These are phyloP conservation scores for Heterohyrax brucei DNA, from an alignment of 2,797 vertebrate species.

Conservation along the genomic window DNA sequence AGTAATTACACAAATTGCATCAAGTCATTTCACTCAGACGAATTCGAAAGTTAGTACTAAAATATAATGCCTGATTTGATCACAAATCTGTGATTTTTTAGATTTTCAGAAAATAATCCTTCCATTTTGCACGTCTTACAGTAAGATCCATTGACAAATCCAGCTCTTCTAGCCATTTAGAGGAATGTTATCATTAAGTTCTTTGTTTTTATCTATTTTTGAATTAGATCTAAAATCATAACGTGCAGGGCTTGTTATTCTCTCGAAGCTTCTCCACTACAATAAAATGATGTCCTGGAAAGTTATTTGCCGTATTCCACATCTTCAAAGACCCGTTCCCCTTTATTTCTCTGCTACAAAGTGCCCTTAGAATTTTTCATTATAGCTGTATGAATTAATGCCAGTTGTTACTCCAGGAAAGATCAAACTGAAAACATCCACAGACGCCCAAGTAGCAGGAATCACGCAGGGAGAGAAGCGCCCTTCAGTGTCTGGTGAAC, in stretches of 20 bases:
- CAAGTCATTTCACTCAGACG: conserved; percentile 39
- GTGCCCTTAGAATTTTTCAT: conserved; percentile 62
- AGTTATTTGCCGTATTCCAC: neutral
- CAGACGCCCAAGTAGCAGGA: conserved; percentile 13
- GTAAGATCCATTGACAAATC: conserved; percentile 28
- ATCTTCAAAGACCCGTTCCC: conserved; percentile 53
- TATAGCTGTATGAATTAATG: conserved; percentile 33
- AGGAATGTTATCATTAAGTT: conserved; percentile 6
- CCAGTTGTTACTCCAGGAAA: conserved; percentile 40
- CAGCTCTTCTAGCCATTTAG: conserved; percentile 6
- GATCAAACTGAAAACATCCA: conserved; percentile 36
- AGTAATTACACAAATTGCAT: conserved; percentile 50
- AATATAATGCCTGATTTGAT: conserved; percentile 38
- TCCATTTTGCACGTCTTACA: conserved; percentile 39
- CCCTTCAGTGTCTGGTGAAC: neutral
- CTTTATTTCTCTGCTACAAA: conserved; percentile 55
- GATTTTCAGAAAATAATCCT: conserved; percentile 58
- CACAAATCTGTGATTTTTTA: conserved; percentile 62
- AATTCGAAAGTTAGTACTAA: conserved; percentile 50
- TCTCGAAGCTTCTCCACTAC: conserved; percentile 1
- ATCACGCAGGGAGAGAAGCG: neutral
- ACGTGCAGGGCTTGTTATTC: conserved; percentile 22
- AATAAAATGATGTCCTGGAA: conserved; percentile 52
- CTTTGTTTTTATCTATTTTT: conserved; percentile 69
- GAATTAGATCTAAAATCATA: conserved; percentile 13